These are phyloP conservation scores for Brachypteracias leptosomus DNA, from an alignment of 2,113 vertebrate genomes.

Conservation along the genomic window DNA sequence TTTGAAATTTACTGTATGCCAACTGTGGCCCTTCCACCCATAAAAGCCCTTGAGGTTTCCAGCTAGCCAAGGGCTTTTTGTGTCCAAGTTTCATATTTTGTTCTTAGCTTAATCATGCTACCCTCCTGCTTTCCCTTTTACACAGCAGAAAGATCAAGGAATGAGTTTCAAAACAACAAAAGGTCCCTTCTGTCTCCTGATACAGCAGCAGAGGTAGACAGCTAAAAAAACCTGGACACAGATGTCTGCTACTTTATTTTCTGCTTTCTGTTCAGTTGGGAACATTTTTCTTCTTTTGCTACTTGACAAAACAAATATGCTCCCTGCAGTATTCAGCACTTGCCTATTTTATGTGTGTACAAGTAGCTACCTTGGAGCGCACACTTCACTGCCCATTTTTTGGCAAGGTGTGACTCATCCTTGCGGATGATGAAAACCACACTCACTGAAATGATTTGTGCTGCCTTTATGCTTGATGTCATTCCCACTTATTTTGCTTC, in stretches of 20 bases:
- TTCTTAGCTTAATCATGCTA: neutral
- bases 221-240: neutral
- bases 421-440: neutral
- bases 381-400: neutral
- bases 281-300: neutral
- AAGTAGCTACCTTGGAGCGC: neutral
- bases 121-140: neutral
- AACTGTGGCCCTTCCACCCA: neutral
- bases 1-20: neutral
- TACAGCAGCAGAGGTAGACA: neutral
- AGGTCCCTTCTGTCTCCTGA: neutral
- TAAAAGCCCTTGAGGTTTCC: neutral
- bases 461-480: neutral
- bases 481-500: neutral
- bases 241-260: neutral
- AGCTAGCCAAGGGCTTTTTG: neutral
- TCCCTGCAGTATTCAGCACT: neutral
- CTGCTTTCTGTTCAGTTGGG: neutral
- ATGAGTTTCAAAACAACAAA: neutral
- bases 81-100: neutral
- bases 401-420: neutral
- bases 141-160: neutral
- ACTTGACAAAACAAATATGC: neutral
- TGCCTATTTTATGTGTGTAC: neutral
- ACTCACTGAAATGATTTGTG: neutral